Percentiles rank a stretch among this genome's conserved stretches.
Conservation (phyloP, 2,888 invertebrate genomes). For the Thyatira batis region DNA sequence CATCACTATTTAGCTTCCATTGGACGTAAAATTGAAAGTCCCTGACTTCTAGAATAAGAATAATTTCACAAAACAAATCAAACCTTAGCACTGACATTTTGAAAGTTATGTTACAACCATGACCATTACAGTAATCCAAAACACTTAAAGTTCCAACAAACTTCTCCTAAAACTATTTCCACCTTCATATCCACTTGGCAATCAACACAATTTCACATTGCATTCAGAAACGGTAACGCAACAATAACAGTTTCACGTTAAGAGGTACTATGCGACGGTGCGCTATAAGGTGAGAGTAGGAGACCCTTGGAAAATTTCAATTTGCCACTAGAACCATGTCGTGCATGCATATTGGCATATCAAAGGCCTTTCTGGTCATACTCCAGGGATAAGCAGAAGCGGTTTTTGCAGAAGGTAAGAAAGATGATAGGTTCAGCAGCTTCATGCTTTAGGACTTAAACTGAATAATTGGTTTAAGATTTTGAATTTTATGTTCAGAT, state of each 20-base stretch:
- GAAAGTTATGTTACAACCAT: too few relatives aligned
- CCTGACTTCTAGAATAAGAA: too few relatives aligned
- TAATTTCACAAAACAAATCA: too few relatives aligned
- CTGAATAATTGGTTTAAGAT: too few relatives aligned
- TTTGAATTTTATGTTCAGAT: too few relatives aligned
- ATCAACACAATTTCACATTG: not conserved
- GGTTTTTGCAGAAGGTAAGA: not conserved
- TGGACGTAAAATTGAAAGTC: too few relatives aligned
- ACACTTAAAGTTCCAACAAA: not conserved
- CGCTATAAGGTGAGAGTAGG: slow-evolving; percentile 24
- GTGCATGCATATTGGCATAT: slow-evolving; percentile 61
- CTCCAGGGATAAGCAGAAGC: slow-evolving; percentile 12
- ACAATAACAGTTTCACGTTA: slow-evolving; percentile 2
- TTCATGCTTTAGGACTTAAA: too few relatives aligned
- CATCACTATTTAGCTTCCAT: too few relatives aligned
- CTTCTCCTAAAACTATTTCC: not conserved
- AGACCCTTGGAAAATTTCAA: slow-evolving; percentile 52
- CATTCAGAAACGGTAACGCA: not conserved
- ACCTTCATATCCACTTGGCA: not conserved
- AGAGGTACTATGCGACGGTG: slow-evolving; percentile 17
- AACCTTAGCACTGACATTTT: too few relatives aligned
- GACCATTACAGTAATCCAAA: not conserved
- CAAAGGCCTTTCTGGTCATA: slow-evolving; percentile 38
- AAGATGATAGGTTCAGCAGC: slow-evolving; percentile 1
- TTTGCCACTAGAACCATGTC: slow-evolving; percentile 51